Evolutionary conservation across 2,113 vertebrate species (phyloP).

Genomic region (Oryctolagus cuniculus): DNA sequence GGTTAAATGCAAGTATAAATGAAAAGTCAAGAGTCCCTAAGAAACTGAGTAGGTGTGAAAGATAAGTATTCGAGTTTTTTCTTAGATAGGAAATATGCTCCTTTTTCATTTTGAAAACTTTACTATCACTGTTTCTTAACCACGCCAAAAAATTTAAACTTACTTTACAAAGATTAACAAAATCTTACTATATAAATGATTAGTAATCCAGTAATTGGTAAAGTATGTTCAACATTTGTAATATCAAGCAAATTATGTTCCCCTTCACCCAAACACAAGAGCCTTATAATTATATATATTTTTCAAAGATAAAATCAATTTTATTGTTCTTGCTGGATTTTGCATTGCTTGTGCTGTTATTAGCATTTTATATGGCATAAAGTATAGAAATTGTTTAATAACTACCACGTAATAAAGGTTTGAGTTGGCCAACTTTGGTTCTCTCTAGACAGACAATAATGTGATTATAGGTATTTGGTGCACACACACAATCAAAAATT

Average conservation of each 20-base stretch:
- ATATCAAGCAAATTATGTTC: neutral
- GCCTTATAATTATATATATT: neutral
- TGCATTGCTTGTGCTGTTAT: neutral
- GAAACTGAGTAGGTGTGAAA: neutral
- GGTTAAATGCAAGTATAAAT: neutral
- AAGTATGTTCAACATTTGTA: neutral
- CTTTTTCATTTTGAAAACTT: neutral
- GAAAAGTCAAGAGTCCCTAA: neutral
- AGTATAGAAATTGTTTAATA: neutral
- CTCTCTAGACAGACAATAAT: neutral
- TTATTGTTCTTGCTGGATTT: neutral
- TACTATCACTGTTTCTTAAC: neutral
- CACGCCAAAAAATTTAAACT: neutral
- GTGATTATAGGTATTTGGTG: neutral
- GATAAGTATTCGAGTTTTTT: neutral
- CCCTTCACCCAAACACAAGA: neutral
- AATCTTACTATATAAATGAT: neutral
- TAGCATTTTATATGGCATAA: neutral
- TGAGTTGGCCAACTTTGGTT: neutral
- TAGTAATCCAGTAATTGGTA: slow-evolving; percentile 4
- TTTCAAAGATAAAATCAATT: neutral
- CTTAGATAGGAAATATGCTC: neutral
- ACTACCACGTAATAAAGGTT: neutral
- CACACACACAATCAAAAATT: neutral
- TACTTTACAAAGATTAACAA: neutral